Base-by-base conservation (phyloP, 2,113 vertebrate genomes). In the Natator depressus region DNA sequence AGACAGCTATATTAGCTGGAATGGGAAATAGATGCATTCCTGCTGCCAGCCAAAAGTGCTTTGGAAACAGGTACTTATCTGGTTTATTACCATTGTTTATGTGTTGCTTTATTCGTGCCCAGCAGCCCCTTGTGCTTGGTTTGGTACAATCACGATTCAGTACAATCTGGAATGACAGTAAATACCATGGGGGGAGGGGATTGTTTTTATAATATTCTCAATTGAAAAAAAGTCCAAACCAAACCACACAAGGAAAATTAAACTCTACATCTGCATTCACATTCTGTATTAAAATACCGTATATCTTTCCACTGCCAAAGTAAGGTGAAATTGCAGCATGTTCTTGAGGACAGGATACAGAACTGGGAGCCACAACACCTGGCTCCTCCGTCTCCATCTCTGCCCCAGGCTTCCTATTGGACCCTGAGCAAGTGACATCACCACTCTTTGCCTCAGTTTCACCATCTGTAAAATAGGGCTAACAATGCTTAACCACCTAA, bases 1-100 rank as follows among this genome's bases (percentile, higher is more conserved):
- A 96, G 96, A 97, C 96, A 97, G 96, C 92, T 97, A 88, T 97
- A 96, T 97, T 97, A 96, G 86, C 96, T 95, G 96, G 96, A 97
- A 96, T 94, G 97, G 16, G 89, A 95, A 97, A 94, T 95, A 96
- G 96, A 96, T 96, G 95, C 96, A 88, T 90, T 97, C 97, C 96
- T 94, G 96, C 97, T 96, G 96, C 94, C 97, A 93, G 88, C 69
- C 55, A 92, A 91, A 92, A 91, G 91, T 50, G 96, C 94, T 97
- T 96, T 92, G 59, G 90, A 95, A 97, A 92, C 89, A 95, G 94
- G 95, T 92, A 92, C 96, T 97, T 95, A 91, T 96, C 97, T 97
- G 95, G 95, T 97, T 97, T 97, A 97, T 96, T 93, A 96, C 96
- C 95, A 94, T 94, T 94, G 96, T 96, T 97, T 96, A 94, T 90